Conservation (phyloP, 2,888 invertebrate species). For the Cremastinae sp. region DNA sequence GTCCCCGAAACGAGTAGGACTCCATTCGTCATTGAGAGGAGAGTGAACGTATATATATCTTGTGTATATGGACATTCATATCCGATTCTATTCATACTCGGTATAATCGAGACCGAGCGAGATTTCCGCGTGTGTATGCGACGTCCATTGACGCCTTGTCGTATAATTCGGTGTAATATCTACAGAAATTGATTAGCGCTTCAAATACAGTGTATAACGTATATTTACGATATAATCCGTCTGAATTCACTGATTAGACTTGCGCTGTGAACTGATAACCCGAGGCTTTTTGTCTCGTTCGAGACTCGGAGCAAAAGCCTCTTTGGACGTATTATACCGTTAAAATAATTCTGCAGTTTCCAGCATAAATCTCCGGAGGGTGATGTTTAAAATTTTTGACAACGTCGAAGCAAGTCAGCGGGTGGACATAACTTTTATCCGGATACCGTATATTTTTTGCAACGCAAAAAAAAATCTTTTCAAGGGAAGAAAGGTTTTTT, state of each 20-base stretch:
- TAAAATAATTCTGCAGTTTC: no score
- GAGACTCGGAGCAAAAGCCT: no score
- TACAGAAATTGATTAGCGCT: conserved; percentile 33
- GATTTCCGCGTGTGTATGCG: background rate
- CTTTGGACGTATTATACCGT: conserved; percentile 23
- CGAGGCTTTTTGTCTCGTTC: no score
- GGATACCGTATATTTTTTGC: conserved; percentile 1
- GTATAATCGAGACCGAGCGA: conserved; percentile 7
- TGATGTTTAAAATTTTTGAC: no score
- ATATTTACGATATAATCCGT: conserved; percentile 53
- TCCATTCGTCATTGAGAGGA: conserved; percentile 56
- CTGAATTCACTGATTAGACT: background rate
- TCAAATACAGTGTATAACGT: conserved; percentile 54
- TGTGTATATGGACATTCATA: conserved; percentile 2
- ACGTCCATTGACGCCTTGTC: background rate
- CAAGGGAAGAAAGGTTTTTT: background rate
- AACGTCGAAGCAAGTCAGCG: no score
- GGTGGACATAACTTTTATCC: background rate
- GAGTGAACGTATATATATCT: no score
- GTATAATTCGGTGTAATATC: background rate
- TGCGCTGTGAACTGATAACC: no score
- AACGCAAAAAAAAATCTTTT: background rate
- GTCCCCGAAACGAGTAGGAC: conserved; percentile 25
- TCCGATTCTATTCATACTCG: conserved; percentile 44
- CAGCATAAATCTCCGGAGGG: no score